Percentiles rank a stretch among this genome's conserved stretches.
Conservation (phyloP, 2,888 invertebrate genomes). For the Rotaria macrura region DNA sequence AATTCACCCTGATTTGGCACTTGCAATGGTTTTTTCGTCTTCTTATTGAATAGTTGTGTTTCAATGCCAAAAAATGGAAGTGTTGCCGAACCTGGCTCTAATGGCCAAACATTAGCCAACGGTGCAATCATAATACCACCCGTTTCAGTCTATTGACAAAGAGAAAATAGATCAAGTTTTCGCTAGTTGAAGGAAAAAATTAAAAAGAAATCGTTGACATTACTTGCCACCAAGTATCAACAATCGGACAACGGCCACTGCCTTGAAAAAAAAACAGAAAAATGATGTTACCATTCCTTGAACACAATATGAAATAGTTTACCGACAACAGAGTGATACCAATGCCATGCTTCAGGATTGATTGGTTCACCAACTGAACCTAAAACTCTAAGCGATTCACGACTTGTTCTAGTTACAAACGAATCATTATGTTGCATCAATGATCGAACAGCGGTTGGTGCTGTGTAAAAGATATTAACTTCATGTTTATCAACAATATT, state of each 20-base stretch:
- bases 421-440: slow-evolving; percentile 27
- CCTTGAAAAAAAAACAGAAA: slow-evolving; percentile 44
- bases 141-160: slow-evolving; percentile 35
- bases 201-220: slow-evolving; percentile 25
- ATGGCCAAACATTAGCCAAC: slow-evolving; percentile 83
- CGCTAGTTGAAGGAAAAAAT: neutral
- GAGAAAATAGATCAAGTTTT: neutral
- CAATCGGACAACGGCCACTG: slow-evolving; percentile 61
- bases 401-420: slow-evolving; percentile 54
- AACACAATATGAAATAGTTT: neutral
- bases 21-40: slow-evolving; percentile 57
- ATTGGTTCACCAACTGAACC: slow-evolving; percentile 98
- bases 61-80: slow-evolving; percentile 94
- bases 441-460: slow-evolving; percentile 30
- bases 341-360: slow-evolving; percentile 92
- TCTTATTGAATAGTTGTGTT: slow-evolving; percentile 73
- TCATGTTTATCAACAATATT: slow-evolving; percentile 24
- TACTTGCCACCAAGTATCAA: slow-evolving; percentile 93
- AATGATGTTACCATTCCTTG: neutral
- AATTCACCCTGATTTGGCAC: slow-evolving; percentile 54
- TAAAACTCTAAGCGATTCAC: slow-evolving; percentile 56
- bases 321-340: slow-evolving; percentile 64
- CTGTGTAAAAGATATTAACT: slow-evolving; percentile 29
- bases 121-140: slow-evolving; percentile 93
- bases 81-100: slow-evolving; percentile 92